Evolutionary conservation across 2,797 vertebrate species (phyloP).

Genomic region (Hydrolagus colliei): DNA sequence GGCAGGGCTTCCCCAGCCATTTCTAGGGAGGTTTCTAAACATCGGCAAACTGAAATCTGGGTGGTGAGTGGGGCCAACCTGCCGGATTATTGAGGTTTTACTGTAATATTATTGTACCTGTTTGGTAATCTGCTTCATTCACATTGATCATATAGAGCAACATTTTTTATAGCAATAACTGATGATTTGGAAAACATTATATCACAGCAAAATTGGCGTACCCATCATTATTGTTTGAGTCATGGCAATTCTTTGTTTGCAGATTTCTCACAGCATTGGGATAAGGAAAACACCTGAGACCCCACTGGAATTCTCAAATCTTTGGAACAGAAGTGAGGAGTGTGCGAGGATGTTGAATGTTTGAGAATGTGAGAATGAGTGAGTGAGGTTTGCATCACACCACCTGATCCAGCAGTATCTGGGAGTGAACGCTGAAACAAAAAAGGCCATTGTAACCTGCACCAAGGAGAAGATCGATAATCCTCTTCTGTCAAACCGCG

Average conservation of each 20-base stretch:
- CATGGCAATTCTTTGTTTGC: constrained; percentile 36
- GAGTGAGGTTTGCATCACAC: constrained; percentile 83
- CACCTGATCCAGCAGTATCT: constrained; percentile 62
- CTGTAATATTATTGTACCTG: too few relatives aligned
- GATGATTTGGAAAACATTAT: too few relatives aligned
- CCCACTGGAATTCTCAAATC: constrained; percentile 82
- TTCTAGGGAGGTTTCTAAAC: too few relatives aligned
- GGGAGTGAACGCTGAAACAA: constrained; percentile 61
- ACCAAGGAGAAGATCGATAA: constrained; percentile 38
- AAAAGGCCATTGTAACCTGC: constrained; percentile 49
- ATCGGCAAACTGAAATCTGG: too few relatives aligned
- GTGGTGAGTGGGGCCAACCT: too few relatives aligned
- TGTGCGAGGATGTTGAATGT: constrained; percentile 82
- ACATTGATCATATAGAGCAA: too few relatives aligned
- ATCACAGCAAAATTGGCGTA: background rate
- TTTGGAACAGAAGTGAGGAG: constrained; percentile 76
- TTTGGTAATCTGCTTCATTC: too few relatives aligned
- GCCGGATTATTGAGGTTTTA: too few relatives aligned
- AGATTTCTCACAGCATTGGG: constrained; percentile 63
- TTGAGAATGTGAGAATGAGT: constrained; percentile 80
- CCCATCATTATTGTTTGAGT: background rate
- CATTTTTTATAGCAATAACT: too few relatives aligned
- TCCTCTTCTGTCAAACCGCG: constrained; percentile 32
- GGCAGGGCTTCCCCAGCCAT: too few relatives aligned
- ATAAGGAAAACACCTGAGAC: constrained; percentile 63